Evolutionary conservation across 2,797 vertebrate species (phyloP).

Genomic region (Hypotaenidia okinawae): DNA sequence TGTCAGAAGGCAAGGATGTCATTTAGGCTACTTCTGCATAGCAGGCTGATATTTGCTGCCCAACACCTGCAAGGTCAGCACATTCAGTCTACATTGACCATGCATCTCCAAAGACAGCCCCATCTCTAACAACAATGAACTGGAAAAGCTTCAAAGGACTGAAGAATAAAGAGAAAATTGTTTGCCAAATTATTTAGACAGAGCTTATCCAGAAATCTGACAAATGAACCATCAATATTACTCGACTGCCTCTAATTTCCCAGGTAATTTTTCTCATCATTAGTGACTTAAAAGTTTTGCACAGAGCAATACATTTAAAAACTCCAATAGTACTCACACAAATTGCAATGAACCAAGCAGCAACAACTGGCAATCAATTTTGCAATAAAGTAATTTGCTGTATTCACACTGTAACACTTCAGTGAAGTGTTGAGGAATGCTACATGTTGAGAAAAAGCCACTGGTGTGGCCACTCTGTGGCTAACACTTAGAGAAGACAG

Average conservation of each 20-base stretch:
- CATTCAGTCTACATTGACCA: background rate
- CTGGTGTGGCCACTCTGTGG: background rate
- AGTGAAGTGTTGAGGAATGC: background rate
- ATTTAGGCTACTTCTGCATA: background rate
- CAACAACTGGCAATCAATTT: constrained; percentile 39
- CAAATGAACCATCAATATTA: constrained; percentile 42
- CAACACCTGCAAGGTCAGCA: background rate
- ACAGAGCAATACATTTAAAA: constrained; percentile 11
- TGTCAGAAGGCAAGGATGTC: background rate
- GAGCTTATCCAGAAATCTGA: constrained; percentile 34
- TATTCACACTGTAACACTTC: constrained; percentile 33
- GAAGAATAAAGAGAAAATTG: constrained; percentile 27
- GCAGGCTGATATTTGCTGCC: background rate
- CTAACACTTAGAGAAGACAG: background rate
- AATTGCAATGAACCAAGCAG: constrained; percentile 4
- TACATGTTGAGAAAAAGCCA: background rate
- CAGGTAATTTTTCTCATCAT: constrained; percentile 56
- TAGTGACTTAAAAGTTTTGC: constrained; percentile 34
- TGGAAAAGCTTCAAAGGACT: constrained; percentile 2
- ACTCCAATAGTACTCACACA: constrained; percentile 11
- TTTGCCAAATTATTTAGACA: constrained; percentile 56
- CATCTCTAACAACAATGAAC: background rate
- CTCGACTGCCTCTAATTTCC: constrained; percentile 50
- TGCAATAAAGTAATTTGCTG: constrained; percentile 46
- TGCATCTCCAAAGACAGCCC: background rate